phyloP scores from a whole-genome alignment of 2,888 invertebrate species.

The Callyntrura guangdongensis region DNA sequence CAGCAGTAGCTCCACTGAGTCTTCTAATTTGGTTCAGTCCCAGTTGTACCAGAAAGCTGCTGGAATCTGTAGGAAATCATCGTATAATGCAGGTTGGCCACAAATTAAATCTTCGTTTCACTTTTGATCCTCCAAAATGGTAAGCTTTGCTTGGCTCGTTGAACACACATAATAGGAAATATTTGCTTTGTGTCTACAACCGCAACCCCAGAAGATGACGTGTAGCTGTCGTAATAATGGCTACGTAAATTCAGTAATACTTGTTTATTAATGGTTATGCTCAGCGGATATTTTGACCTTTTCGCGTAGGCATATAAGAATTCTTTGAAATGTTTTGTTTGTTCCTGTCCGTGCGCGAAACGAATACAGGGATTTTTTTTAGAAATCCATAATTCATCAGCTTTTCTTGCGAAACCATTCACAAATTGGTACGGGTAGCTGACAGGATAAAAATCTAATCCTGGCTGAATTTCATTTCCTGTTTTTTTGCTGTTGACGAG shows the following conservation, averaged over 20 bases:
- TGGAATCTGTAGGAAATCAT: slow-evolving; percentile 53
- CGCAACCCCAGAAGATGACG: too few relatives aligned
- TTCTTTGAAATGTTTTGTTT: too few relatives aligned
- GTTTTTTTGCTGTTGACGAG: slow-evolving; percentile 14
- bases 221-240: too few relatives aligned
- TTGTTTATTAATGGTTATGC: slow-evolving; percentile 1
- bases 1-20: slow-evolving; percentile 64
- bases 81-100: slow-evolving; percentile 59
- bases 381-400: slow-evolving; percentile 41
- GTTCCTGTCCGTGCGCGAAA: too few relatives aligned
- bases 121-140: not conserved
- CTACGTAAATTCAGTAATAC: not conserved
- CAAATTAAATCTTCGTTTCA: not conserved
- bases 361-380: too few relatives aligned
- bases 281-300: too few relatives aligned
- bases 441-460: slow-evolving; percentile 29
- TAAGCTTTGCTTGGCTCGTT: not conserved
- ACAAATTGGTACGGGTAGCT: too few relatives aligned
- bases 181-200: not conserved
- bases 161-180: not conserved
- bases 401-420: too few relatives aligned
- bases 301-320: too few relatives aligned
- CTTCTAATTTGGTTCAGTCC: slow-evolving; percentile 65
- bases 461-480: not conserved
- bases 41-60: slow-evolving; percentile 70